Evolutionary conservation across 2,797 vertebrate genomes (phyloP).

Genomic region (Urocyon cinereoargenteus): DNA sequence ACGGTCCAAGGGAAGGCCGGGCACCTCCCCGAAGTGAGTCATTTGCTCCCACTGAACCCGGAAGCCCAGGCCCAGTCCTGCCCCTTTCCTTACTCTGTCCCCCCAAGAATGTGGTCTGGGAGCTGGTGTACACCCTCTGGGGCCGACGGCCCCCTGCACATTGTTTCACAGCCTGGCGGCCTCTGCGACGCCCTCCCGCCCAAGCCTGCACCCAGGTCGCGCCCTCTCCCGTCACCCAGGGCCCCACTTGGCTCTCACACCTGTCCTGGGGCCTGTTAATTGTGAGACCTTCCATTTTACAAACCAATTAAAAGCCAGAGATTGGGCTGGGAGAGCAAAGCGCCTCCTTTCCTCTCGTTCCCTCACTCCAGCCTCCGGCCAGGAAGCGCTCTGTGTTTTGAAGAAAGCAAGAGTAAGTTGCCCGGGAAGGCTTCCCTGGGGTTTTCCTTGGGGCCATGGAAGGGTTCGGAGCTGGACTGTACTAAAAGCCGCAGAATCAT

Average conservation of each 20-base stretch:
- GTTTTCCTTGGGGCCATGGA: background rate
- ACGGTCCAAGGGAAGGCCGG: background rate
- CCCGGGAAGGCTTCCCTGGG: background rate
- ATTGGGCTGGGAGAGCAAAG: background rate
- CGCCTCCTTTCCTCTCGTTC: background rate
- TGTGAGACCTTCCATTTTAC: background rate
- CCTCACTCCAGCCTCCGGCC: background rate
- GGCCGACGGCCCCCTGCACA: background rate
- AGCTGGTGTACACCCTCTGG: background rate
- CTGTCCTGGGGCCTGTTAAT: background rate
- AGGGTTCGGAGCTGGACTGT: background rate
- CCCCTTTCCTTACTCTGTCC: background rate
- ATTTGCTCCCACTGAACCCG: background rate
- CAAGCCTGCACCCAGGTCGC: background rate
- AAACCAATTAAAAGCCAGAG: fast-evolving
- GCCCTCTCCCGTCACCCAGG: background rate
- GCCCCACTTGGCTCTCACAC: too few species aligned
- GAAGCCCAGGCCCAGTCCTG: background rate
- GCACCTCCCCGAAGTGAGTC: background rate
- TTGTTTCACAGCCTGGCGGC: background rate
- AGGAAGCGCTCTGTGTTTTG: background rate
- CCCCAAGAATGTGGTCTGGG: background rate
- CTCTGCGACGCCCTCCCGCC: background rate
- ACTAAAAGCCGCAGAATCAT: background rate
- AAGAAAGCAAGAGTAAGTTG: background rate